Base-by-base conservation (phyloP, 2,888 invertebrate species). In the Drosophila differens region DNA sequence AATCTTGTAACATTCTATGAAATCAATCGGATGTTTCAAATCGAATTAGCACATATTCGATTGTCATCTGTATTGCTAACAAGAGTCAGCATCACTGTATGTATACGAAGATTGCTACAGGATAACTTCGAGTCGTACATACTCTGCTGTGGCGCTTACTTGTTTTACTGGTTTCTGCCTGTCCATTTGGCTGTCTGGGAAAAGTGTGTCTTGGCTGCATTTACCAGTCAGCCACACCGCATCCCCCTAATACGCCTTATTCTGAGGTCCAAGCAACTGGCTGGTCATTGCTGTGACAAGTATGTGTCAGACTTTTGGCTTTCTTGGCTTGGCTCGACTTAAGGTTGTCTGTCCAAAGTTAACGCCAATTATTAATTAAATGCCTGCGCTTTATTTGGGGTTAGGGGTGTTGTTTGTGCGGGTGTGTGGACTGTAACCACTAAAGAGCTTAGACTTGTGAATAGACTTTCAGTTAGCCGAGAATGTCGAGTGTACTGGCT, bases 201-300 rank as follows among this genome's bases (percentile, higher is more conserved):
- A 47, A 47, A 25, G 47, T 25, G 47, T 39, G 49, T n/a, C 35
- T 55, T 39, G 51, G n/a, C 14, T 47, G 25, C 49, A 60, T 62
- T 65, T 71, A 58, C 57, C 64, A 54, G 74, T 58, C 62, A 71
- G 54, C 30, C 65, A 47, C 52, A 22, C 47, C 30, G 41, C 19
- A 14, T 28, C 9, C 2, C n/a, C 28, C 9, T 16, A 25, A 47
- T 25, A 7, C 9, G 47, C 22, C 22, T 14, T 22, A 47, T 14
- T 22, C 14, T 22, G 44, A 49, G 25, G 28, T 19, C 10, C 28
- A 60, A 80, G 32, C 30, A 72, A 67, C 37, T 74, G 75, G 72
- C 76, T 62, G 89, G 89, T 87, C 86, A 87, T 81, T 88, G 91
- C 74, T 91, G 83, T 91, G 86, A 91, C 90, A 87, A 90, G 57